Evolutionary conservation across 2,113 vertebrate genomes (phyloP).

Genomic region (Bos taurus): ARS-UCD2.0 NC_037333.1:60206001-60206500

Average conservation of each 20-base stretch:
- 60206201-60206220: neutral
- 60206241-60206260: neutral
- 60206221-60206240: neutral
- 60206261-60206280: neutral
- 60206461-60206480: neutral
- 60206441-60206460: neutral
- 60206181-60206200: neutral
- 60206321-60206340: neutral
- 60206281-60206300: neutral
- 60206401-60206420: neutral
- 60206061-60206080: neutral
- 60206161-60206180: neutral
- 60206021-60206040: conserved; percentile 25
- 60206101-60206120: neutral
- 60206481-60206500: fast-evolving
- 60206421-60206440: neutral
- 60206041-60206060: neutral
- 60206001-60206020: conserved; percentile 4
- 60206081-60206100: conserved; percentile 4
- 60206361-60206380: neutral
- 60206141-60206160: neutral
- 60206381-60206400: neutral
- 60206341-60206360: neutral
- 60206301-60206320: neutral
- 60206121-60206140: neutral